phyloP scores from a whole-genome alignment of 1,140 invertebrate genomes.

The Bombus difficillimus region DNA sequence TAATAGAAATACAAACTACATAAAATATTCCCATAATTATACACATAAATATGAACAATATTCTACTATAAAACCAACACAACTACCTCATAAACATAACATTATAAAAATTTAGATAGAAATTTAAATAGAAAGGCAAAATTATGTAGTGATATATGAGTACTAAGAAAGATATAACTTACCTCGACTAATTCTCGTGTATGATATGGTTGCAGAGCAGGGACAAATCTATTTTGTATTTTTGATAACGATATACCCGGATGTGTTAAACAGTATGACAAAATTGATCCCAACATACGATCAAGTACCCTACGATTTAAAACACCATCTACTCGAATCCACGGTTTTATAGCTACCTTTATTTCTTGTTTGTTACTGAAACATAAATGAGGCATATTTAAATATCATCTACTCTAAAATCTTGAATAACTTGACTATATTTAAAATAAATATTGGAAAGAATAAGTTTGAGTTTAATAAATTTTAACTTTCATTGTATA shows the following conservation, averaged over 20 bases:
- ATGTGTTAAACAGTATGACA: conserved; percentile 85
- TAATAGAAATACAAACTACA: not conserved
- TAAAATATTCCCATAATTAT: not conserved
- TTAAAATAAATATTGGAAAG: not conserved
- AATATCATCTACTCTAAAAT: not conserved
- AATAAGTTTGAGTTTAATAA: not conserved
- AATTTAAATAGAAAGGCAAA: not conserved
- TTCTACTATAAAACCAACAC: not conserved
- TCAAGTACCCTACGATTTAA: conserved; percentile 88
- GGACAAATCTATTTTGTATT: conserved; percentile 83
- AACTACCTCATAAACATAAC: not conserved
- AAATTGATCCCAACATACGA: conserved; percentile 86
- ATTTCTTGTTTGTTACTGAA: conserved; percentile 79
- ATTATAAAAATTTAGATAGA: not conserved
- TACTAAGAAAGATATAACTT: conserved; percentile 4
- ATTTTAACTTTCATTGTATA: not conserved
- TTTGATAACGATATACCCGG: conserved; percentile 84
- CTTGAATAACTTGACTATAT: not conserved
- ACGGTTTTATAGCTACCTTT: conserved; percentile 84
- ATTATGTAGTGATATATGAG: not conserved
- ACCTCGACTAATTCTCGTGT: conserved; percentile 83
- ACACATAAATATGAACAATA: not conserved
- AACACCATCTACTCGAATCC: conserved; percentile 89
- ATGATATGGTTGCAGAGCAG: conserved; percentile 82
- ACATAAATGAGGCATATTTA: conserved; percentile 2